phyloP scores from a whole-genome alignment of 2,797 vertebrate species.

The Pangasius krempfi region DNA sequence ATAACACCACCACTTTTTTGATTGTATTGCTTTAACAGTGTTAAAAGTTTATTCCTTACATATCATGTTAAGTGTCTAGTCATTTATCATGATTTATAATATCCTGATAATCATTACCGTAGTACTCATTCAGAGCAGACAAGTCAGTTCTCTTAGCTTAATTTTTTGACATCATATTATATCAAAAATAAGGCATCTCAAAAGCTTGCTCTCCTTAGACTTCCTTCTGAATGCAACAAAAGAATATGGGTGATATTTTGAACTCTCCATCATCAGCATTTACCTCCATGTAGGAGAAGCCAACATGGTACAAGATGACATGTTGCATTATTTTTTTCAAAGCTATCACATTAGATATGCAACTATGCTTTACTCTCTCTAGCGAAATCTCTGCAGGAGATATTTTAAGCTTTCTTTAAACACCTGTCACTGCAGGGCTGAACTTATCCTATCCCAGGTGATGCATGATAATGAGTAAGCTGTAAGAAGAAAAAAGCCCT shows the following conservation, averaged over 20 bases:
- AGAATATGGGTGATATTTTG: too few relatives aligned
- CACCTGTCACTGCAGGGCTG: slow-evolving; percentile 14
- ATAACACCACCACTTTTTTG: not conserved
- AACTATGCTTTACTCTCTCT: not conserved
- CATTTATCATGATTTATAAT: not conserved
- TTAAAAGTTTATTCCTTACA: not conserved
- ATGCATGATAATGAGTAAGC: not conserved
- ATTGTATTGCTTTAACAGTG: not conserved
- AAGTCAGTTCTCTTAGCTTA: not conserved
- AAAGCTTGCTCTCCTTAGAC: not conserved
- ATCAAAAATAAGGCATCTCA: not conserved
- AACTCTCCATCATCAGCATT: not conserved
- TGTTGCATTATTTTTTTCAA: not conserved
- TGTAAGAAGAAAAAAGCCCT: not conserved
- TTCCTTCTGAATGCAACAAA: not conserved
- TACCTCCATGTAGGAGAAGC: not conserved
- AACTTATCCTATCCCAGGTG: not conserved
- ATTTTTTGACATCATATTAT: not conserved
- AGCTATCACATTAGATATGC: slow-evolving; percentile 16
- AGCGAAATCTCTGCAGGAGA: slow-evolving; percentile 2
- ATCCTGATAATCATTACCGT: not conserved
- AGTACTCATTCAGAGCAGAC: not conserved
- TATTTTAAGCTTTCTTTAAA: not conserved
- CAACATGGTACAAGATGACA: not conserved
- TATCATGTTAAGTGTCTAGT: not conserved